Evolutionary conservation across 2,113 vertebrate genomes (phyloP).

Genomic region (Chloropsis cyanopogon): DNA sequence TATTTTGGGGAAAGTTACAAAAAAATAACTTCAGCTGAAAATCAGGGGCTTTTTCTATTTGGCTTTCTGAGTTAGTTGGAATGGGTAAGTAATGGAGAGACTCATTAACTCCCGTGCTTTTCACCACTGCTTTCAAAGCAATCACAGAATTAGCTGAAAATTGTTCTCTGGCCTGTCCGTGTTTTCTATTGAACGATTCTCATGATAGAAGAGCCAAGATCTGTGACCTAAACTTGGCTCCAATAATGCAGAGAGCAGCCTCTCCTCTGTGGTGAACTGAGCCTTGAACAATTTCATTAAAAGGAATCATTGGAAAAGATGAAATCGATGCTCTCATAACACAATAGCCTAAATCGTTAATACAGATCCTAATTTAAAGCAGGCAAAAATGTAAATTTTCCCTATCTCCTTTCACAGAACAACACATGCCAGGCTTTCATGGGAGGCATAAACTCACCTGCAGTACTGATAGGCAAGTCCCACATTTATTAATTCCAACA

Average conservation of each 20-base stretch:
- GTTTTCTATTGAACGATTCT: constrained; percentile 29
- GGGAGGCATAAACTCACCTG: constrained; percentile 20
- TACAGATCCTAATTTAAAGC: constrained; percentile 20
- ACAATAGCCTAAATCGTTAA: background rate
- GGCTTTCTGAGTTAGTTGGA: background rate
- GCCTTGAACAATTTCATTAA: constrained; percentile 53
- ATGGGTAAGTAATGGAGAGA: constrained; percentile 43
- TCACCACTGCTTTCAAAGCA: constrained; percentile 8
- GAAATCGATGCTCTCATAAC: constrained; percentile 53
- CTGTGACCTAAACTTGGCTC: constrained; percentile 14
- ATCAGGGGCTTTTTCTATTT: background rate
- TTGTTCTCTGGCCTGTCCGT: background rate
- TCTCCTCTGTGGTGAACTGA: constrained; percentile 43
- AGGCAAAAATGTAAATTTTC: background rate
- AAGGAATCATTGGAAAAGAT: constrained; percentile 35
- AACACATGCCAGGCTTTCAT: background rate
- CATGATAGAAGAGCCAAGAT: background rate
- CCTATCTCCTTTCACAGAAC: background rate
- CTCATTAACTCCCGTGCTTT: constrained; percentile 42
- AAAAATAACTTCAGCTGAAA: background rate
- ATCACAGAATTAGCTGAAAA: constrained; percentile 50
- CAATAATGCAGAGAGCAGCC: background rate
- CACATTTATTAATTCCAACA: background rate
- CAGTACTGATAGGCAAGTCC: background rate
- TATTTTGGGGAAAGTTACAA: background rate